Evolutionary conservation across 2,797 vertebrate species (phyloP).

Genomic region (Sphenopsis melanotis): DNA sequence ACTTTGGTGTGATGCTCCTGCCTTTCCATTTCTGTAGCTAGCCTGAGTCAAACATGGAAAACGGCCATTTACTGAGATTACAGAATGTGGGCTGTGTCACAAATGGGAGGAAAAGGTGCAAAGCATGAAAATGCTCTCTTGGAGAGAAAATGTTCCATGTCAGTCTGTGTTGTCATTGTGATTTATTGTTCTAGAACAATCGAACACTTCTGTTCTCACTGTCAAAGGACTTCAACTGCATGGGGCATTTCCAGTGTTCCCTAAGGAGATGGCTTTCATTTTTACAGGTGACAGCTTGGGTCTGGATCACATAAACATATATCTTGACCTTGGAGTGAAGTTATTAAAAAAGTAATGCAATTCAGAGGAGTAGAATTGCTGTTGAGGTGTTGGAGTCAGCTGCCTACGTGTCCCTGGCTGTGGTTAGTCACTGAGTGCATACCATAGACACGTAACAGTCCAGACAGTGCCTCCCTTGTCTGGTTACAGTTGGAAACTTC

Average conservation of each 20-base stretch:
- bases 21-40: conserved; percentile 8
- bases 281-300: background rate
- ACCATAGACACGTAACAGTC: background rate
- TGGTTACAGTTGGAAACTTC: background rate
- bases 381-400: background rate
- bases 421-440: background rate
- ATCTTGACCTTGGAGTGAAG: background rate
- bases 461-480: background rate
- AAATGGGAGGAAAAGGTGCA: background rate
- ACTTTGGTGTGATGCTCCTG: background rate
- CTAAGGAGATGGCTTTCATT: background rate
- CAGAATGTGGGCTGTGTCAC: background rate
- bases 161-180: background rate
- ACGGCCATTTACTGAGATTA: background rate
- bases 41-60: conserved; percentile 24
- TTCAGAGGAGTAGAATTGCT: background rate
- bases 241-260: background rate
- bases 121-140: background rate
- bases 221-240: background rate
- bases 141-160: background rate
- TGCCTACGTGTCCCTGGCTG: background rate
- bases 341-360: background rate
- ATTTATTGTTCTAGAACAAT: background rate
- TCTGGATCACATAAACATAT: background rate
- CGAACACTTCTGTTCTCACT: background rate